Evolutionary conservation across 2,888 invertebrate species (phyloP).

Genomic region (Ecdyonurus torrentis): DNA sequence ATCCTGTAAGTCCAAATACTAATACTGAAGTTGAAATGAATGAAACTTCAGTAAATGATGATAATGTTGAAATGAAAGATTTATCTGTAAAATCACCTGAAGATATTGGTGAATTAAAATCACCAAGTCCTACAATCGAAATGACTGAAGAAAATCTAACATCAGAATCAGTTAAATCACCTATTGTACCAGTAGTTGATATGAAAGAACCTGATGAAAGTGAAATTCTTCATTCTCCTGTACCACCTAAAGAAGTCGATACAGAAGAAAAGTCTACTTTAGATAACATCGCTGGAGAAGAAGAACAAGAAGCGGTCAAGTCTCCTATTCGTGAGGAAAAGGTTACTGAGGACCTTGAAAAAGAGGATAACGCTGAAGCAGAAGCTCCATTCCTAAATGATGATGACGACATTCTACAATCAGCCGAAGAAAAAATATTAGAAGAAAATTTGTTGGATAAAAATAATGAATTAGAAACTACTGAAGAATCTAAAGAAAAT

Average conservation of each 20-base stretch:
- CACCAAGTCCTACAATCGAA: neutral
- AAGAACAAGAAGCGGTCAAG: neutral
- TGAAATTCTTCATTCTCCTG: neutral
- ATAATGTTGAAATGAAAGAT: constrained; percentile 8
- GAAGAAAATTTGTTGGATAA: no score
- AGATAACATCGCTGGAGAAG: neutral
- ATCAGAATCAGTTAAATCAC: neutral
- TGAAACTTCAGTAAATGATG: constrained; percentile 5
- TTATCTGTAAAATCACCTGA: neutral
- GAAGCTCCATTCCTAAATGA: no score
- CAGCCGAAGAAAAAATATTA: no score
- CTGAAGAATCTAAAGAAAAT: no score
- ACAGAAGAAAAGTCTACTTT: neutral
- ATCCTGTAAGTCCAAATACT: neutral
- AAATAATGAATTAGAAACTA: no score
- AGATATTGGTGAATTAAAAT: neutral
- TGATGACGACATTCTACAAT: no score
- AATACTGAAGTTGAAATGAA: constrained; percentile 4
- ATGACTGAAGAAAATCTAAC: neutral
- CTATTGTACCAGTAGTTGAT: neutral
- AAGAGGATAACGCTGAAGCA: no score
- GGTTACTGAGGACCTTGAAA: no score
- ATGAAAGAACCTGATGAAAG: neutral
- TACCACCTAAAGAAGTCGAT: neutral
- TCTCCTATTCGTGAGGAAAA: no score